Evolutionary conservation across 2,797 vertebrate genomes (phyloP), one percentile per base, ranked within the genome.

Genomic region (Lepus oiostolus): DNA sequence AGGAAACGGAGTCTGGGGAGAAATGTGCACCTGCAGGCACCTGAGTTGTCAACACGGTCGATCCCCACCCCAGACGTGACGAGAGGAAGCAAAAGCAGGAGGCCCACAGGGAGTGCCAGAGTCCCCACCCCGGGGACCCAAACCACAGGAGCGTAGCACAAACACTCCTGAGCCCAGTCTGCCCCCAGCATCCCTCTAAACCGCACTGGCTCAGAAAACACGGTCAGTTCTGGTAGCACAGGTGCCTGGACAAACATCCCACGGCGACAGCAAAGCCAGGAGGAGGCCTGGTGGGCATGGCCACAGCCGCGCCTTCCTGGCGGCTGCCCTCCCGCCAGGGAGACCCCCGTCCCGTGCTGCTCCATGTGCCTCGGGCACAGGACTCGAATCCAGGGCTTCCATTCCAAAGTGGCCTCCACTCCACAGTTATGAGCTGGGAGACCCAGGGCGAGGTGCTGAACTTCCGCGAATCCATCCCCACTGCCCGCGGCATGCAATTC

Each of bases 181-280:
- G 97, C 95, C 97, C 97, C 97, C 97, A 95, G 96, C 95, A 95
- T 5, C 96, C 96, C 96, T 95, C 96, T 93, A 85, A 97, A 96
- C 97, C 86, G 94, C 95, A 96, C 97, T 76, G 95, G 96, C 97
- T 98, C 95, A 96, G 90, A 97, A 96, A 97, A 97, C 95, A 93
- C 93, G 79, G 42, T 30, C 95, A 82, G 96, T 58, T 16, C 93
- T 94, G 94, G 97, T 86, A 95, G 89, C 95, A 96, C 89, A 93
- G 96, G 97, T 76, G 88, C 95, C 12, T 2, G 26, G 32, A 72
- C 50, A 9, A 0, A 17, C 19, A 2, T 2, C 10, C 30, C n/a
- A 13, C 7, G 19, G 14, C 0, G 10, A 28, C 10, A 9, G 26
- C 12, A 22, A 32, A 21, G 11, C 68, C 54, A 47, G 2, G 22